Evolutionary conservation across 2,888 invertebrate species (phyloP).

Genomic region (Gortyna flavago): DNA sequence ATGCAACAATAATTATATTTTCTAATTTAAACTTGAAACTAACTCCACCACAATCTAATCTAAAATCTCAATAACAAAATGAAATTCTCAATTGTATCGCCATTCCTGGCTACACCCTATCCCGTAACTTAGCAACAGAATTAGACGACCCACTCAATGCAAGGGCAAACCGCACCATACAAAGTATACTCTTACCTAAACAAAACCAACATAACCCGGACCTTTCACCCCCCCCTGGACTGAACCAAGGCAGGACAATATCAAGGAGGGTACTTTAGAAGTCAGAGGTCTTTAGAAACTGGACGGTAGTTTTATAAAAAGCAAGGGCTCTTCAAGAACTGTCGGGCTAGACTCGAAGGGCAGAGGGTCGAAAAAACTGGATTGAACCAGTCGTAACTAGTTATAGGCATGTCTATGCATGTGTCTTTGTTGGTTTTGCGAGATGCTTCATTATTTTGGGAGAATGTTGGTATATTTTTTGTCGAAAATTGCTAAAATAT

Average conservation of each 20-base stretch:
- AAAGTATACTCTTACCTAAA: conserved; percentile 71
- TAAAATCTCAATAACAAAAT: conserved; percentile 13
- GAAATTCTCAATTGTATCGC: conserved; percentile 3
- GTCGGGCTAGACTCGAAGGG: conserved; percentile 86
- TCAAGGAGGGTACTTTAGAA: conserved; percentile 24
- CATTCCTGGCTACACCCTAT: conserved; percentile 41
- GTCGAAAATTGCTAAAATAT: rapidly evolving
- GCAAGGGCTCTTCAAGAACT: conserved; percentile 82
- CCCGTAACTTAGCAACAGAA: conserved; percentile 70
- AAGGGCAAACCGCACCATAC: conserved; percentile 70
- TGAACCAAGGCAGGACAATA: conserved; percentile 1
- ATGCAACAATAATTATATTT: background rate
- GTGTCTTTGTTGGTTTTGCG: conserved; percentile 9
- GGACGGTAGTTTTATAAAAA: conserved; percentile 82
- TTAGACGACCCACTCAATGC: conserved; percentile 63
- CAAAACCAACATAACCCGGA: conserved; percentile 14
- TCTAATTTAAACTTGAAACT: background rate
- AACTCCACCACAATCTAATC: background rate
- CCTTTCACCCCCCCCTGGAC: conserved; percentile 38
- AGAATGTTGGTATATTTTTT: background rate
- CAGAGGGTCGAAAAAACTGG: conserved; percentile 85
- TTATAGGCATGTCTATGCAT: conserved; percentile 29
- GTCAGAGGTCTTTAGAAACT: conserved; percentile 67
- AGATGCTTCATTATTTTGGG: conserved; percentile 2
- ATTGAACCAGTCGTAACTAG: conserved; percentile 69